Conservation (phyloP, 2,888 invertebrate genomes). For the Hylaea fasciaria region DNA sequence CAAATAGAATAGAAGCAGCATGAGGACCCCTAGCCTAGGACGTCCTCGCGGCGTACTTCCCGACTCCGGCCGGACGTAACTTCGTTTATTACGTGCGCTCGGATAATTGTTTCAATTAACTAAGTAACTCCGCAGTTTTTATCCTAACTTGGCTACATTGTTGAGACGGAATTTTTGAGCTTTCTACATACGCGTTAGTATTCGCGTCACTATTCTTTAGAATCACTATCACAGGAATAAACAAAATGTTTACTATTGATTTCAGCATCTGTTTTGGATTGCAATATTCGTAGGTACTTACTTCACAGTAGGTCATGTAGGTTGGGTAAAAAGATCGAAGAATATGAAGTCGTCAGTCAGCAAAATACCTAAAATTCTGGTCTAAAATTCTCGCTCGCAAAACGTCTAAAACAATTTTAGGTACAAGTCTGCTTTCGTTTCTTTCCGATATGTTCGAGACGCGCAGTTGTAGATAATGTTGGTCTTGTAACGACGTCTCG, state of each 20-base stretch:
- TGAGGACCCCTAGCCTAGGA: conserved; percentile 26
- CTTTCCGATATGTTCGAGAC: background rate
- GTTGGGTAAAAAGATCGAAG: no score
- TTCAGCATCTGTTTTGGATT: no score
- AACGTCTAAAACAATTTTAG: no score
- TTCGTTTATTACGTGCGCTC: conserved; percentile 59
- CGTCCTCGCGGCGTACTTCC: background rate
- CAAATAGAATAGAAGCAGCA: background rate
- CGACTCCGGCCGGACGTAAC: conserved; percentile 27
- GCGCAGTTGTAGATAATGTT: conserved; percentile 1
- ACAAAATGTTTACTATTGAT: no score
- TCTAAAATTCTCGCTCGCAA: no score
- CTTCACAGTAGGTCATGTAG: no score
- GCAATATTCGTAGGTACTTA: background rate
- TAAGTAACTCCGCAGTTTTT: conserved; percentile 50
- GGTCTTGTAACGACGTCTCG: conserved; percentile 32
- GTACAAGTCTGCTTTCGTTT: background rate
- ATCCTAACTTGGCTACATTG: conserved; percentile 35
- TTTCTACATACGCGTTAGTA: background rate
- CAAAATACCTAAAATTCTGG: no score
- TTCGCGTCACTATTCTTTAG: background rate
- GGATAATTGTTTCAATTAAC: conserved; percentile 71
- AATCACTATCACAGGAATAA: no score
- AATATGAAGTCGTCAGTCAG: no score
- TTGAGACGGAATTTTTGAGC: conserved; percentile 5